These are phyloP conservation scores for Sycobia sp. DNA, from an alignment of 1,140 invertebrate genomes.

Conservation along the genomic window DNA sequence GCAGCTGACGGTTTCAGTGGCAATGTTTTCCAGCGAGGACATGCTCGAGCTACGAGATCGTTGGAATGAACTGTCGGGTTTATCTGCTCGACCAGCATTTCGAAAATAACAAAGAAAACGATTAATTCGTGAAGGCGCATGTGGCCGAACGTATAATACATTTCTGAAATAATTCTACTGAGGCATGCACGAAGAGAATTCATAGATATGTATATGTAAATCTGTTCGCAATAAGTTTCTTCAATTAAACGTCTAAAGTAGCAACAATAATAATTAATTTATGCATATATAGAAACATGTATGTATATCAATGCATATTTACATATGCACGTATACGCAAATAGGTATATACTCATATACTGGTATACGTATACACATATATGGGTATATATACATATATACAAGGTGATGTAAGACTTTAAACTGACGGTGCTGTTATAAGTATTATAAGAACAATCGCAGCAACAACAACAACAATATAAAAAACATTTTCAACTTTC, in stretches of 20 bases:
- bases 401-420: background rate
- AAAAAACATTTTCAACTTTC: conserved; percentile 41
- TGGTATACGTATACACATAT: conserved; percentile 12
- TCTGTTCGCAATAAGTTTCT: conserved; percentile 19
- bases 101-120: background rate
- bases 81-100: conserved; percentile 82
- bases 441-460: conserved; percentile 49
- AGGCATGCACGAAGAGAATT: conserved; percentile 26
- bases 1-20: conserved; percentile 93
- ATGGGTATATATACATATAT: background rate
- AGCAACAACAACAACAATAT: conserved; percentile 48
- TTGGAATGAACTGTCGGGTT: conserved; percentile 94
- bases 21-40: conserved; percentile 96
- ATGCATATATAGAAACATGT: conserved; percentile 3
- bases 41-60: conserved; percentile 95
- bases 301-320: background rate
- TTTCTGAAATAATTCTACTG: conserved; percentile 29
- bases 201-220: conserved; percentile 13
- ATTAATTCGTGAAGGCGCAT: conserved; percentile 6
- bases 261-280: conserved; percentile 10
- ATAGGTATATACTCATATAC: background rate
- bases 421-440: conserved; percentile 45
- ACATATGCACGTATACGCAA: too few relatives aligned
- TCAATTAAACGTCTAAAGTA: conserved; percentile 27
- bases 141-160: too few relatives aligned